Evolutionary conservation across 2,113 vertebrate species (phyloP).

Genomic region (Tragelaphus scriptus): DNA sequence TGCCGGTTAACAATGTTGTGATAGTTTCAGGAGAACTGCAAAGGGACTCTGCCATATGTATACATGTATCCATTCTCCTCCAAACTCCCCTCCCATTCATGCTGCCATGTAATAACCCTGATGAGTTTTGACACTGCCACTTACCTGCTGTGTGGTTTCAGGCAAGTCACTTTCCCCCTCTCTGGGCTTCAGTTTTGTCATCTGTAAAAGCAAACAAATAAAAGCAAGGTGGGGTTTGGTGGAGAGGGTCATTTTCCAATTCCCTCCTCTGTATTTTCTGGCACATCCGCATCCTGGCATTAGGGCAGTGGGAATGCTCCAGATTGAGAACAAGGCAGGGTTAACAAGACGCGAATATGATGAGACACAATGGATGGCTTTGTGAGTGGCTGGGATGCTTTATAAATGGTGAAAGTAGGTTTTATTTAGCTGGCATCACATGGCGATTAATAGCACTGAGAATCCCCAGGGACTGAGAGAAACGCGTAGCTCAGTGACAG

Average conservation of each 20-base stretch:
- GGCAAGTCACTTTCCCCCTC: neutral
- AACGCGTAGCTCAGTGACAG: neutral
- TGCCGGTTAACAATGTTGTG: neutral
- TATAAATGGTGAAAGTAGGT: neutral
- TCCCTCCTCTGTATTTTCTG: neutral
- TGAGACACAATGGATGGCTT: neutral
- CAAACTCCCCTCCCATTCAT: neutral
- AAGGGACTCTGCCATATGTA: neutral
- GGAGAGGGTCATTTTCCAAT: neutral
- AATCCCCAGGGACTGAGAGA: neutral
- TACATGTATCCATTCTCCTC: neutral
- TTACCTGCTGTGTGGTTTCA: neutral
- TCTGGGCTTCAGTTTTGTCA: neutral
- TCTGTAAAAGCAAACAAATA: neutral
- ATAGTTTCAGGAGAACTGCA: neutral
- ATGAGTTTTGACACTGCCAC: neutral
- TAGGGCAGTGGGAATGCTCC: no score
- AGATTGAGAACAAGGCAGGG: neutral
- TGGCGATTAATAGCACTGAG: neutral
- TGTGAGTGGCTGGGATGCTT: neutral
- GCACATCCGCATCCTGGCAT: accelerated
- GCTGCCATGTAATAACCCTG: neutral
- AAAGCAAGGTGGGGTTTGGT: neutral
- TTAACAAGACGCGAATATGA: neutral
- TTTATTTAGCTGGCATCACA: neutral